Evolutionary conservation across 1,140 invertebrate genomes (phyloP).

Genomic region (Adelges cooleyi): DNA sequence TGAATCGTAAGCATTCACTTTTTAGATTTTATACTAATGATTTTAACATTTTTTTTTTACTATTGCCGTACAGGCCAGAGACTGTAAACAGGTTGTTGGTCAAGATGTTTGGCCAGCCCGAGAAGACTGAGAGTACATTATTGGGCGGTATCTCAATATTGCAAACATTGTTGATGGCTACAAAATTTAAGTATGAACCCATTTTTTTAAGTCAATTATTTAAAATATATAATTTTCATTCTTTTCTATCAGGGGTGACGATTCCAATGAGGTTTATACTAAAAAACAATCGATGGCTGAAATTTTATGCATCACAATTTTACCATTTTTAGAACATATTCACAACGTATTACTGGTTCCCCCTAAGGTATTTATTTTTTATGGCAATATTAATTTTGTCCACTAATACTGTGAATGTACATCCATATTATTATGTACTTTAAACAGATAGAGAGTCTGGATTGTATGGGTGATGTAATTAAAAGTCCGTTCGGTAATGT

Average conservation of each 20-base stretch:
- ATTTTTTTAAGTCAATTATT: too few species aligned
- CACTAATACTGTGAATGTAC: background rate
- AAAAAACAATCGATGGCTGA: slow-evolving; percentile 6
- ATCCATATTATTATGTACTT: background rate
- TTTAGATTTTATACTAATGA: background rate
- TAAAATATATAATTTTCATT: too few species aligned
- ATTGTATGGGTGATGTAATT: slow-evolving; percentile 9
- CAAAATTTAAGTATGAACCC: slow-evolving; percentile 9
- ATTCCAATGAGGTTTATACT: slow-evolving; percentile 1
- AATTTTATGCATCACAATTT: slow-evolving; percentile 18
- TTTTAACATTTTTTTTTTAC: too few species aligned
- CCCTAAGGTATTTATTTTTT: slow-evolving; percentile 11
- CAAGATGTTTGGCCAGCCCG: slow-evolving; percentile 16
- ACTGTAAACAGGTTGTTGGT: slow-evolving; percentile 1
- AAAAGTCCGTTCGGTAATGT: slow-evolving; percentile 22
- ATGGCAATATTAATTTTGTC: too few species aligned
- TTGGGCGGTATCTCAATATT: slow-evolving; percentile 2
- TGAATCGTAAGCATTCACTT: slow-evolving; percentile 6
- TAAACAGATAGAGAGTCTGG: slow-evolving; percentile 11
- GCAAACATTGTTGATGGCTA: slow-evolving; percentile 15
- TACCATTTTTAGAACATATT: slow-evolving; percentile 28
- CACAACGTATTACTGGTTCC: slow-evolving; percentile 9
- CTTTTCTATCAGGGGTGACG: background rate
- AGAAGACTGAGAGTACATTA: slow-evolving; percentile 24
- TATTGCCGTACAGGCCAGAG: background rate